phyloP scores from a whole-genome alignment of 2,888 invertebrate genomes.

The Melieria picta region DNA sequence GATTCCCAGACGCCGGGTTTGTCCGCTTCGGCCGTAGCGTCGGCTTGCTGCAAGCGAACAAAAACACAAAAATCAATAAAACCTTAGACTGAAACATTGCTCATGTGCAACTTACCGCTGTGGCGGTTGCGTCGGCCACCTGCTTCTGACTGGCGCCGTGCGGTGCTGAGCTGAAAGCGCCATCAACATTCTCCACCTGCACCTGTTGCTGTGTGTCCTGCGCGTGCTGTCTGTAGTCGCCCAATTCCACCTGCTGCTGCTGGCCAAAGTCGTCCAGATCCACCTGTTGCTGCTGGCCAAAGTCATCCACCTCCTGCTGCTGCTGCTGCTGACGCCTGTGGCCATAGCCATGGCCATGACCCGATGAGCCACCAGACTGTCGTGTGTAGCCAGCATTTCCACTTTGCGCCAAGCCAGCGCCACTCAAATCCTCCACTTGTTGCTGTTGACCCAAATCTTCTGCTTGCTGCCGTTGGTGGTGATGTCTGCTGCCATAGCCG shows the following conservation, averaged over 20 bases:
- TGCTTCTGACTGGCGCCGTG: conserved; percentile 36
- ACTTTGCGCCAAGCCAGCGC: neutral
- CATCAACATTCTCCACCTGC: conserved; percentile 43
- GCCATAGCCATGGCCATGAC: conserved; percentile 24
- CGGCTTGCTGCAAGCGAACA: conserved; percentile 43
- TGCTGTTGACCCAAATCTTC: conserved; percentile 30
- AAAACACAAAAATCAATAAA: neutral
- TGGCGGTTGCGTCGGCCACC: conserved; percentile 12
- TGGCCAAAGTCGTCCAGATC: conserved; percentile 17
- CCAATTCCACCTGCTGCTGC: conserved; percentile 30
- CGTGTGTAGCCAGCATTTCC: neutral
- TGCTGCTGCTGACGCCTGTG: conserved; percentile 19
- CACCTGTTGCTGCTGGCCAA: conserved; percentile 45
- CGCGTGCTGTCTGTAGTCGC: conserved; percentile 31
- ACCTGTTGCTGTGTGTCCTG: conserved; percentile 37
- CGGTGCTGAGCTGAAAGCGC: conserved; percentile 15
- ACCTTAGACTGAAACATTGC: neutral
- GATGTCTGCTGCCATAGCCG: conserved; percentile 24
- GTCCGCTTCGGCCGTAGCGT: conserved; percentile 49
- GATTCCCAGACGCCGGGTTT: conserved; percentile 50
- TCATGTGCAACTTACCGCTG: conserved; percentile 8
- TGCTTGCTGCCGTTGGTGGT: conserved; percentile 24
- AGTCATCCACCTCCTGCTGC: conserved; percentile 42
- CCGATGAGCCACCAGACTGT: neutral
- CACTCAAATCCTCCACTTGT: conserved; percentile 5